Conservation (phyloP, 2,797 vertebrate species). For the Mormyrus proboscirostris region DNA sequence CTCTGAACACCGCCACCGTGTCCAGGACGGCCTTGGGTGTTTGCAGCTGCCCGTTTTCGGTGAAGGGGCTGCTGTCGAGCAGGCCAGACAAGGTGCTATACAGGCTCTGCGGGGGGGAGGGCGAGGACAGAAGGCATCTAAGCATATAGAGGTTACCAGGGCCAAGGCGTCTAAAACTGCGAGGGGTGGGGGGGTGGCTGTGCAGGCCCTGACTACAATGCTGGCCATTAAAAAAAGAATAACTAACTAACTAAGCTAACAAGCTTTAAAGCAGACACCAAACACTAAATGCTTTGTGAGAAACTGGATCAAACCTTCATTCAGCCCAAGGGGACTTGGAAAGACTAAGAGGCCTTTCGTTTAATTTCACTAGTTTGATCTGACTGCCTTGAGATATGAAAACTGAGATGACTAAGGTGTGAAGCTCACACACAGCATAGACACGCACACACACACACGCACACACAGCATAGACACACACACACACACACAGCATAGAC, state of each 20-base stretch:
- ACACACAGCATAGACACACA: background rate
- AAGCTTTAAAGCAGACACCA: background rate
- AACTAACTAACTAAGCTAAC: background rate
- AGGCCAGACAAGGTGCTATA: constrained; percentile 58
- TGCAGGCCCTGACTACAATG: background rate
- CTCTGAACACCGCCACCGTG: constrained; percentile 62
- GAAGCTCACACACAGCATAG: background rate
- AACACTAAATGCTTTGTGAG: background rate
- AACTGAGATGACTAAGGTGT: background rate
- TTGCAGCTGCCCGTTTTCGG: constrained; percentile 55
- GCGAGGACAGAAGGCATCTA: background rate
- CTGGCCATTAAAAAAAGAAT: background rate
- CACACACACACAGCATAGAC: background rate
- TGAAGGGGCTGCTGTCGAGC: constrained; percentile 70
- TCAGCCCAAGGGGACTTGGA: background rate
- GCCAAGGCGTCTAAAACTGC: background rate
- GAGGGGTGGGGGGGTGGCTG: background rate
- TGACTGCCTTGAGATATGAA: constrained; percentile 7
- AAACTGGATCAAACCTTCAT: background rate
- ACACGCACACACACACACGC: background rate
- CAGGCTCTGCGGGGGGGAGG: constrained; percentile 53
- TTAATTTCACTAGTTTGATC: background rate
- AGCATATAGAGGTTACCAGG: background rate
- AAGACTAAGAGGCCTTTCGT: background rate
- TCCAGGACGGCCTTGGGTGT: constrained; percentile 51